Percentiles rank a stretch among this genome's conserved stretches.
Conservation (phyloP, 30 jellyfish, hydroid and myxozoan species). For the Clytia hemisphaerica region DNA sequence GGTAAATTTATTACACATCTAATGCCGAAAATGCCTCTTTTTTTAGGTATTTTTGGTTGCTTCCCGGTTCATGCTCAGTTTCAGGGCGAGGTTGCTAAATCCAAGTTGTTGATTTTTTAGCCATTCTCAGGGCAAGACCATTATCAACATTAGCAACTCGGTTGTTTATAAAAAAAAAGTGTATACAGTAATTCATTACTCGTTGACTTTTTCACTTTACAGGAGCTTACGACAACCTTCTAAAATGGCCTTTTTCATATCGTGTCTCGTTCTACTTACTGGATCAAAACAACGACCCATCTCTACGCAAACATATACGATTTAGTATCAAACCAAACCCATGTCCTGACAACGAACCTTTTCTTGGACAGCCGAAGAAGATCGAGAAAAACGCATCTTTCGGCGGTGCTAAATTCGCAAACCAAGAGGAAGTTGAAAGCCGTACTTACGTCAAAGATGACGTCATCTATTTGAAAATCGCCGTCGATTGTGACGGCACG, state of each 20-base stretch:
- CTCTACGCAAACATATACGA: slow-evolving; percentile 64
- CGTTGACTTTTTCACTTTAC: neutral
- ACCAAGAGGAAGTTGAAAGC: slow-evolving; percentile 80
- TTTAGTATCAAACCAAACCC: slow-evolving; percentile 98
- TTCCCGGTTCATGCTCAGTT: no score
- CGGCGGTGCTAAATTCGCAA: slow-evolving; percentile 97
- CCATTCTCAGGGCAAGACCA: no score
- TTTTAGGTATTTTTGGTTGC: no score
- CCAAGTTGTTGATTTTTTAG: no score
- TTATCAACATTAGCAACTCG: no score
- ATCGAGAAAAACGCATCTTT: slow-evolving; percentile 96
- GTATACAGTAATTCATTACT: neutral
- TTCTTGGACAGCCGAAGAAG: slow-evolving; percentile 87
- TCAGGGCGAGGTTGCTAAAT: no score
- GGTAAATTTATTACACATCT: no score
- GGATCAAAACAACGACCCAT: slow-evolving; percentile 71
- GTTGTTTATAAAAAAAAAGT: no score
- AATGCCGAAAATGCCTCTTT: no score
- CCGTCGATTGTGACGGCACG: slow-evolving; percentile 92
- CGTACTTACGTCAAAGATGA: slow-evolving; percentile 76
- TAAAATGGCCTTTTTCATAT: slow-evolving; percentile 92
- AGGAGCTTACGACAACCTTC: slow-evolving; percentile 91
- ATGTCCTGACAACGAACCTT: slow-evolving; percentile 83
- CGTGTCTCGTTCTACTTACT: slow-evolving; percentile 85
- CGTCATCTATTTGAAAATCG: slow-evolving; percentile 63